Conservation (phyloP, 2,113 vertebrate genomes). For the Strigops habroptila region DNA sequence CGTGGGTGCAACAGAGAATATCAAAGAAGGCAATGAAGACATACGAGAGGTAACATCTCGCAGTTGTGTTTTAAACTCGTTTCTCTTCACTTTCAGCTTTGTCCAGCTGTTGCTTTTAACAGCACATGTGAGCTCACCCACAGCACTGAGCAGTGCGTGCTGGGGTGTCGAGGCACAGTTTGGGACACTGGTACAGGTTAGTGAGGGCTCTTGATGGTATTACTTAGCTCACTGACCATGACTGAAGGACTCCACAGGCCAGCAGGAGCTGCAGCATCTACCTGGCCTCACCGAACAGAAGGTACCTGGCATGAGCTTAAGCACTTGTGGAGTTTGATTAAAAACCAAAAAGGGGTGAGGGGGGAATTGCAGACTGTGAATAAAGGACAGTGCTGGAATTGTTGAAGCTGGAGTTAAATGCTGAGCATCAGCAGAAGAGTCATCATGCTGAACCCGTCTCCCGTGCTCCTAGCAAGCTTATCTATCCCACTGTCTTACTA, state of each 20-base stretch:
- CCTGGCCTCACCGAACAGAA: not conserved
- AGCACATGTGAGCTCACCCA: accelerated
- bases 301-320: not conserved
- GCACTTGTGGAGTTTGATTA: not conserved
- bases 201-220: not conserved
- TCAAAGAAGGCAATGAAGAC: conserved; percentile 98
- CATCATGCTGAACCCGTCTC: not conserved
- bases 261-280: not conserved
- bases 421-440: not conserved
- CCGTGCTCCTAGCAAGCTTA: not conserved
- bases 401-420: not conserved
- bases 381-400: not conserved
- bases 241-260: not conserved
- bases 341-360: accelerated
- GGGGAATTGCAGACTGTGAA: not conserved
- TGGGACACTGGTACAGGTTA: not conserved
- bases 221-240: not conserved
- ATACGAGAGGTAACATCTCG: conserved; percentile 86
- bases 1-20: conserved; percentile 94
- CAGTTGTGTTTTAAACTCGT: not conserved
- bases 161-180: not conserved
- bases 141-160: accelerated
- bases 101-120: not conserved
- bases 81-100: not conserved
- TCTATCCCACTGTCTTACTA: not conserved